Base-by-base conservation (phyloP, 2,888 invertebrate species). In the Eubasilissa splendida region DNA sequence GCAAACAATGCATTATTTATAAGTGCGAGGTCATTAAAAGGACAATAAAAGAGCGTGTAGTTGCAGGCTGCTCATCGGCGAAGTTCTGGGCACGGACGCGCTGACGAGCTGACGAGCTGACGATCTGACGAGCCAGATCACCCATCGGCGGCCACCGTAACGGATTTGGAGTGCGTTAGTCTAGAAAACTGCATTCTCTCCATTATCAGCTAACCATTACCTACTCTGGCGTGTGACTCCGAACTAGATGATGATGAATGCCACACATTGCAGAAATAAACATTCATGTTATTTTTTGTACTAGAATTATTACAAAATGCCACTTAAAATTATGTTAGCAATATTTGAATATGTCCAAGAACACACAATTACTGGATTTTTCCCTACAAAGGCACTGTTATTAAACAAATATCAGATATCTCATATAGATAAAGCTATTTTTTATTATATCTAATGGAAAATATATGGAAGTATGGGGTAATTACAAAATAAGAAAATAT, bases 101-200 rank as follows among this genome's bases (percentile, higher is more conserved):
- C 11, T 22, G 22, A 22, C 22, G 22, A 22, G 22, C 22, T 22
- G 22, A 22, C n/a, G 31, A 56, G 33, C 74, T 58, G 71, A 22
- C n/a, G 31, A 56, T 4, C 74, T 58, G 71, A 56, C 60, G 42
- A 7, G 42, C 42, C 42, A 7, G 4, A 42, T 52, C 75, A 76
- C 74, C 50, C 81, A 22, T 76, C 12, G 52, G 31, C 60, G 33
- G 58, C 68, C 76, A 52, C 80, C 78, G 73, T 83, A 83, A 83
- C 83, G 83, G 81, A 83, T 81, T 83, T 78, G 79, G 79, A 76
- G 79, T 77, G 65, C 81, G 78, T 81, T 83, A 83, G 79, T 83
- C 83, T 83, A 83, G 81, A 79, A 83, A 81, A 83, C 83, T 80
- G 82, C 82, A 82, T 82, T 82, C 82, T 77, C 59, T 58, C 76